Evolutionary conservation across 2,797 vertebrate genomes (phyloP).

Genomic region (Phaenicophaeus curvirostris): DNA sequence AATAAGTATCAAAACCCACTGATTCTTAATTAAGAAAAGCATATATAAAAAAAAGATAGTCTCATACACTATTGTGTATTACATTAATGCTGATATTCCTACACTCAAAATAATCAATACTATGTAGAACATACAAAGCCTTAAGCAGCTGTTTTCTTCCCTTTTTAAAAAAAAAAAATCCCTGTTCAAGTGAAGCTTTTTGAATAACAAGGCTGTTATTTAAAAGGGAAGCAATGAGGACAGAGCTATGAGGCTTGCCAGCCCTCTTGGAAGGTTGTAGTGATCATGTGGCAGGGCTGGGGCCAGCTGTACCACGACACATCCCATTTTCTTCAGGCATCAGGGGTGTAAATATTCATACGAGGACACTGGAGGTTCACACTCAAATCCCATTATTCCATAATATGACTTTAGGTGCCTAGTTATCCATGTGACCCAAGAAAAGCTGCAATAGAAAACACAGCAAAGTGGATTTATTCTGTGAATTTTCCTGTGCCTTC

Average conservation of each 20-base stretch:
- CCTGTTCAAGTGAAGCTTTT: neutral
- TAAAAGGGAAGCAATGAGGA: neutral
- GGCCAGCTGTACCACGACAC: neutral
- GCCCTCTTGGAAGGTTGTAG: neutral
- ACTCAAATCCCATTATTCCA: conserved; percentile 53
- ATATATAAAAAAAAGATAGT: neutral
- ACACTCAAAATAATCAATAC: neutral
- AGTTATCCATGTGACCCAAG: conserved; percentile 23
- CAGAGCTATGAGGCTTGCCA: neutral
- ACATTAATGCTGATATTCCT: neutral
- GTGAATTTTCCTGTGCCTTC: neutral
- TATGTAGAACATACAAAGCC: neutral
- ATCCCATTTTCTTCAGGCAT: conserved; percentile 27
- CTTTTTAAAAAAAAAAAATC: neutral
- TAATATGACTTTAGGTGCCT: conserved; percentile 43
- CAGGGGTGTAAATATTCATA: conserved; percentile 26
- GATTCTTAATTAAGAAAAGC: neutral
- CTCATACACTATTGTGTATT: neutral
- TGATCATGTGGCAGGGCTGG: neutral
- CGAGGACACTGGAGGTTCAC: neutral
- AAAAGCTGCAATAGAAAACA: conserved; percentile 23
- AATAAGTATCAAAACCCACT: neutral
- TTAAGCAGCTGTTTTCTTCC: neutral
- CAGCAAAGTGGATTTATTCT: neutral
- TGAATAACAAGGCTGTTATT: neutral